Evolutionary conservation across 2,888 invertebrate genomes (phyloP), one percentile per base, ranked within the genome.

Genomic region (Thymelicus lineola): DNA sequence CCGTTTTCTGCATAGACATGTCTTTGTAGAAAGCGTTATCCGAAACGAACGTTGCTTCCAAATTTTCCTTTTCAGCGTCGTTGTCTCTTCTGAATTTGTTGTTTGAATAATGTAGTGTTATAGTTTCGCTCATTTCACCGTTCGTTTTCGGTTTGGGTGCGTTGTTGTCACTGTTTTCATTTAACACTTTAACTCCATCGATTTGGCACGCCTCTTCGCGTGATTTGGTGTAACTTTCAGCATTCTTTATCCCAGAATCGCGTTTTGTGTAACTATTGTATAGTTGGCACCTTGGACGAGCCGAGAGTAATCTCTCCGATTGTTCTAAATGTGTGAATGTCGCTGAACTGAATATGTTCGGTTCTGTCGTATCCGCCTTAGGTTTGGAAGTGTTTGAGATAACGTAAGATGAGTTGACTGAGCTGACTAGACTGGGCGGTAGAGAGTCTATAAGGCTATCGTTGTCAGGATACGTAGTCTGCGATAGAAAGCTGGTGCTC

Each of bases 401-500:
- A 42, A 92, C 78, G 77, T 86, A 92, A 1, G 92, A 91, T 0
- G 93, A 93, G 78, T 93, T 93, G 60, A 93, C 87, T 7, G 94
- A 94, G 79, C 85, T 91, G 76, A 91, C 91, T 63, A 94, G 81
- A 66, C 91, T 91, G 0, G 94, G 93, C 0, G 94, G 94, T 5
- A 92, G 73, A 20, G 94, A 93, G 80, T 93, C 93, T 71, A 93
- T 88, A 7, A 93, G 79, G 74, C 91, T 92, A 59, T 94, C 93
- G 77, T 91, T 87, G 74, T 94, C 94, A 0, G 91, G 92, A 76
- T 90, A 87, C 0, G 93, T 92, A 48, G 92, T 91, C 71, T 94
- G 93, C 0, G 94, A 94, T 20, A 94, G 88, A 78, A 94, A 93
- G 74, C 93, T 94, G 1, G 94, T 94, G 75, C 87, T 94, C 94